Evolutionary conservation across 2,888 invertebrate genomes (phyloP).

Genomic region (Sericinus montela): DNA sequence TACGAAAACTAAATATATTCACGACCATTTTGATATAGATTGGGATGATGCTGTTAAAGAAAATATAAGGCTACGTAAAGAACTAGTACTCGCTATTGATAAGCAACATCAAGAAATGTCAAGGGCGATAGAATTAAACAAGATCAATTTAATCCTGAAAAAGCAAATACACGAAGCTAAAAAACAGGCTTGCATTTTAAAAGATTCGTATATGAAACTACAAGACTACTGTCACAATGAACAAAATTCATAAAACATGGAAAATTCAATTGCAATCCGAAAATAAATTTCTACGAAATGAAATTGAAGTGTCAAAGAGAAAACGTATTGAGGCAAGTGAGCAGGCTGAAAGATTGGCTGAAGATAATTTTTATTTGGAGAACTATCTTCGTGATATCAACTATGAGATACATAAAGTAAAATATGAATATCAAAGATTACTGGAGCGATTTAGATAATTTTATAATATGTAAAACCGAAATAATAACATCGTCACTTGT

Average conservation of each 20-base stretch:
- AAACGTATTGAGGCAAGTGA: conserved; percentile 49
- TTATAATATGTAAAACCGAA: too few relatives aligned
- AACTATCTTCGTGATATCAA: conserved; percentile 40
- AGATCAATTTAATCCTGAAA: conserved; percentile 42
- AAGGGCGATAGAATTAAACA: conserved; percentile 58
- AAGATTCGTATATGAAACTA: conserved; percentile 27
- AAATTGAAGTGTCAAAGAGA: conserved; percentile 39
- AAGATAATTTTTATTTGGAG: conserved; percentile 51
- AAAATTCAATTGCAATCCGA: conserved; percentile 32
- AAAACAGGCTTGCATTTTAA: conserved; percentile 33
- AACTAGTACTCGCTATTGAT: conserved; percentile 44
- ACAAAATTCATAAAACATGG: conserved; percentile 15
- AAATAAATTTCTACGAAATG: conserved; percentile 40
- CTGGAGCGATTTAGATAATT: not conserved
- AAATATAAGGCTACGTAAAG: conserved; percentile 37
- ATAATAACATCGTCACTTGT: too few relatives aligned
- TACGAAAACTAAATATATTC: conserved; percentile 4
- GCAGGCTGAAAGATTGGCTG: conserved; percentile 45
- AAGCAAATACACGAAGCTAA: conserved; percentile 39
- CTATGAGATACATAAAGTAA: conserved; percentile 37
- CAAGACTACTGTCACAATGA: conserved; percentile 8
- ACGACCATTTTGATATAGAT: conserved; percentile 3
- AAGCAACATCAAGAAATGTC: conserved; percentile 67
- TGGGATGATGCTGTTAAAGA: conserved; percentile 35
- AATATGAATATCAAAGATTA: conserved; percentile 22